Evolutionary conservation across 2,797 vertebrate genomes (phyloP), one percentile per base, ranked within the genome.

Genomic region (Acropternis orthonyx): DNA sequence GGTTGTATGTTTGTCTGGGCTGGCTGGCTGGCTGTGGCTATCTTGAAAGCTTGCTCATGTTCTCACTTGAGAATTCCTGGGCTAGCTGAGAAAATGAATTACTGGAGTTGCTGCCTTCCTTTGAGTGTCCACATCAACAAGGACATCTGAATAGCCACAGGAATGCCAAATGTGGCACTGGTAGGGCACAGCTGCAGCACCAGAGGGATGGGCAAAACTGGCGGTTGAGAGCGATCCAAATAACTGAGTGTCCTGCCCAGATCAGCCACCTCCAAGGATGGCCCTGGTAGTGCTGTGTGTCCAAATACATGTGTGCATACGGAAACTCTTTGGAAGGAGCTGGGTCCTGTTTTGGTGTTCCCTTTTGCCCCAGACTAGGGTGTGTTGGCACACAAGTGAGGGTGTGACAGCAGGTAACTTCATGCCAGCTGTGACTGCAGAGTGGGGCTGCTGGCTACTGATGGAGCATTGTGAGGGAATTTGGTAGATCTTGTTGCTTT

Each of bases 391-490:
- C 10, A 19, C 12, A 32, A 51, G 15, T 6, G 41, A 36, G 26
- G 37, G n/a, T 27, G 6, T 5, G 55, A n/a, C 14, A 10, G 28
- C 6, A 0, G 30, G 41, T 27, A 32, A 12, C 34, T 44, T 44
- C 26, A 8, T 41, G n/a, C 20, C 18, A 17, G 15, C 34, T 76
- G 15, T 21, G 61, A 32, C 26, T 12, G 30, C 54, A 59, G 54
- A 36, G 23, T 0, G 0, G 30, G 32, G 24, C 55, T 22, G 5
- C 1, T 4, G 14, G 27, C 20, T 23, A 9, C 8, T 2, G 10
- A 15, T 2, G 30, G 34, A 17, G 37, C 17, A 8, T 9, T 30
- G 10, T 8, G 26, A 22, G 36, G 39, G 10, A 43, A 24, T 59
- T 52, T 20, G 43, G 48, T 19, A 14, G 44, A 16, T 32, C 68